phyloP scores from a whole-genome alignment of 2,888 invertebrate genomes.

The Heliconius sara region DNA sequence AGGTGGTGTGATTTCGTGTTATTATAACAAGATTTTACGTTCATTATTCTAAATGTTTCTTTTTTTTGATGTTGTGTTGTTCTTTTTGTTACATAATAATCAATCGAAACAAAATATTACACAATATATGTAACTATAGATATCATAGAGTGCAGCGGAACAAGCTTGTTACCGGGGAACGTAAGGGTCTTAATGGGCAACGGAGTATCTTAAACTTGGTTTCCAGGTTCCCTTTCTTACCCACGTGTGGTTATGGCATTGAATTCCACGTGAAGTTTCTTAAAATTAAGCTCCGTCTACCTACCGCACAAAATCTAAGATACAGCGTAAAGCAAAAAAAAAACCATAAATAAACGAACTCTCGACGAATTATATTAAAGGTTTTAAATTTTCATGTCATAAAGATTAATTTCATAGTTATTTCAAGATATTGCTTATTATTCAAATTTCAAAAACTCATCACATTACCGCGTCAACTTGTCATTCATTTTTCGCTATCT shows the following conservation, averaged over 20 bases:
- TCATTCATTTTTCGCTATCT: conserved; percentile 12
- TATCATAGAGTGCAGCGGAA: neutral
- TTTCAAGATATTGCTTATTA: neutral
- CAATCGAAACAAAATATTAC: neutral
- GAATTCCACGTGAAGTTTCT: too few relatives aligned
- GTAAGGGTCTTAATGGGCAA: too few relatives aligned
- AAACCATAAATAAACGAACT: neutral
- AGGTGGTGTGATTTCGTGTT: conserved; percentile 10
- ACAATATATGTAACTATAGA: neutral
- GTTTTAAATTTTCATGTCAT: neutral
- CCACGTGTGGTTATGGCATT: too few relatives aligned
- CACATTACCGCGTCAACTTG: conserved; percentile 18
- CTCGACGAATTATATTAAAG: neutral
- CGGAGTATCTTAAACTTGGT: too few relatives aligned
- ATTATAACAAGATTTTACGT: neutral
- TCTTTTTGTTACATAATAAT: neutral
- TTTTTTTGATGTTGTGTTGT: neutral
- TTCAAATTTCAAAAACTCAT: neutral
- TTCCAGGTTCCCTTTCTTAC: too few relatives aligned
- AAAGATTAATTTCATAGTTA: neutral
- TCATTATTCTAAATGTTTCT: neutral
- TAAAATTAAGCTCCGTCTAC: neutral
- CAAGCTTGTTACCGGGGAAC: neutral
- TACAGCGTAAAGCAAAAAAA: neutral
- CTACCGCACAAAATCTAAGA: neutral